Conservation (phyloP, 2,888 invertebrate species). For the Hirtodrosophila cameraria region DNA sequence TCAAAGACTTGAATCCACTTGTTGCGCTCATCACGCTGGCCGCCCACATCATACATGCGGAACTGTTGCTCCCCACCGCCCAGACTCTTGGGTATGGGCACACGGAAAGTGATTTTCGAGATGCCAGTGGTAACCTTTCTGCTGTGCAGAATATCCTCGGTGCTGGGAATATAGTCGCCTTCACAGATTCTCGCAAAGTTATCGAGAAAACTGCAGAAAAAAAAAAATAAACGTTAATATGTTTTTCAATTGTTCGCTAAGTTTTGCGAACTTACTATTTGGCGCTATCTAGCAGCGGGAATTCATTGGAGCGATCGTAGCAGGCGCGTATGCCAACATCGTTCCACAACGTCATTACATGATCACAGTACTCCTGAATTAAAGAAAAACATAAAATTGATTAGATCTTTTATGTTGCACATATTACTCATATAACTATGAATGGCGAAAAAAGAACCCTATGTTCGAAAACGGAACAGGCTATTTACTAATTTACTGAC, state of each 20-base stretch:
- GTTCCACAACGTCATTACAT: constrained; percentile 88
- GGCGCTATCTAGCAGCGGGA: constrained; percentile 91
- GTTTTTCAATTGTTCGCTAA: not conserved
- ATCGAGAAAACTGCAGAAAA: constrained; percentile 89
- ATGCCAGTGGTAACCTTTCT: constrained; percentile 90
- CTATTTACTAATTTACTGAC: constrained; percentile 21
- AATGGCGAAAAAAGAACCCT: constrained; percentile 26
- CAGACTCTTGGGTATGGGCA: constrained; percentile 88
- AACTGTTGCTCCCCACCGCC: constrained; percentile 90
- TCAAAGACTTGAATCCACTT: constrained; percentile 95
- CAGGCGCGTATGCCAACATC: constrained; percentile 89
- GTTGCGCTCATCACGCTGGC: constrained; percentile 91
- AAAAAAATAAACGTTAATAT: not conserved
- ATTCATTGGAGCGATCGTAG: constrained; percentile 89
- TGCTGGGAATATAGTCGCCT: constrained; percentile 88
- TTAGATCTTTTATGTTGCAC: constrained; percentile 14
- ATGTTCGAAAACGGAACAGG: constrained; percentile 14
- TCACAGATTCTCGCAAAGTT: constrained; percentile 88
- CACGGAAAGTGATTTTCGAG: constrained; percentile 90
- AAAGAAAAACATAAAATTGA: constrained; percentile 13
- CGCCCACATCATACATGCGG: constrained; percentile 94
- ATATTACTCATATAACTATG: constrained; percentile 41
- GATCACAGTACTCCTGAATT: constrained; percentile 89
- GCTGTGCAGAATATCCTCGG: constrained; percentile 91
- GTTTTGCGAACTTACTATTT: constrained; percentile 88